A percentile compares a stretch with the other conserved stretches of the same genome.
These are phyloP conservation scores for Halictus rubicundus DNA, from an alignment of 1,140 invertebrate species.

Conservation along the genomic window DNA sequence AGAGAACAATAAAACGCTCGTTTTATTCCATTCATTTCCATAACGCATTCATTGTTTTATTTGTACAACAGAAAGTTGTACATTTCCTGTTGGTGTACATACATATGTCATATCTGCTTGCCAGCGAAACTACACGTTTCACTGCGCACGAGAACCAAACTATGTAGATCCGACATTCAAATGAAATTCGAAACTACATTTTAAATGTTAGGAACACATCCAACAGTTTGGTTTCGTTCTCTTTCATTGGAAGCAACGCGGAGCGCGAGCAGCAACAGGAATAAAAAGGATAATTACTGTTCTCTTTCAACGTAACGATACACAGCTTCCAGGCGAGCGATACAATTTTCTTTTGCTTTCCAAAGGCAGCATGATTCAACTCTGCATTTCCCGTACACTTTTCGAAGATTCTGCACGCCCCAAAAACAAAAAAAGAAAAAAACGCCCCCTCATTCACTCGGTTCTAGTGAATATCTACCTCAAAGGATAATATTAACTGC, in stretches of 20 bases:
- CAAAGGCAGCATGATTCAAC: conserved; percentile 16
- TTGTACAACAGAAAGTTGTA: too few species aligned
- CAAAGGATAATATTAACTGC: too few species aligned
- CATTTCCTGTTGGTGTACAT: too few species aligned
- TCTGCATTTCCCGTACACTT: not conserved
- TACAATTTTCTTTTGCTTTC: not conserved
- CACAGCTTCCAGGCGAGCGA: not conserved
- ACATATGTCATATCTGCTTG: not conserved
- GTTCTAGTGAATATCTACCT: conserved; percentile 10
- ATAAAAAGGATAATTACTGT: not conserved
- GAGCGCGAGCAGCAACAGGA: not conserved
- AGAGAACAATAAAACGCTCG: too few species aligned
- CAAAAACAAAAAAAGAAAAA: too few species aligned
- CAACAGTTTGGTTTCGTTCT: not conserved
- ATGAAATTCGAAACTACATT: not conserved
- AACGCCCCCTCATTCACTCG: conserved; percentile 15
- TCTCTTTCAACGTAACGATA: conserved; percentile 2
- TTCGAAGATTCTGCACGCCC: not conserved
- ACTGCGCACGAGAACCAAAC: not conserved
- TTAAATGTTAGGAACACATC: not conserved
- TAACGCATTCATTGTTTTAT: too few species aligned
- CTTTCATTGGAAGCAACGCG: not conserved
- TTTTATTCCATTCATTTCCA: too few species aligned
- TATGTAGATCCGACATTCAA: too few species aligned
- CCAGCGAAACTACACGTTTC: not conserved